Conservation (phyloP, 2,113 vertebrate species). For the Xiphorhynchus elegans region DNA sequence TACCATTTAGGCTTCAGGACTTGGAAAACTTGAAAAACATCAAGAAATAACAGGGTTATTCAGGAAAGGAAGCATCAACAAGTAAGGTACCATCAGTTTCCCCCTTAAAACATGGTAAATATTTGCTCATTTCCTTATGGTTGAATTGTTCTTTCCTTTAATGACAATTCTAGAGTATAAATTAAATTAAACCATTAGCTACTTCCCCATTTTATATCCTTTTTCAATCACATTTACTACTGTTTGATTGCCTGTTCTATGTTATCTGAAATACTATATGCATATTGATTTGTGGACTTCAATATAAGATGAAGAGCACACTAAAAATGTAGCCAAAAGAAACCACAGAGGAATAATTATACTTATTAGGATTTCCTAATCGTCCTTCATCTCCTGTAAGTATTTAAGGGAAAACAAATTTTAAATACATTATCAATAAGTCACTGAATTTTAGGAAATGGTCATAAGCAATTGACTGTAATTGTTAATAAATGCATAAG, state of each 20-base stretch:
- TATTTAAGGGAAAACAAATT: background rate
- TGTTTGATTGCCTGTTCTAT: background rate
- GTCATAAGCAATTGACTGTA: background rate
- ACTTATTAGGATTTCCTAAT: background rate
- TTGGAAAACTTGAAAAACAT: background rate
- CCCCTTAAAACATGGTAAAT: background rate
- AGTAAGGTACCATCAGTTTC: background rate
- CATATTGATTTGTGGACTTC: constrained; percentile 19
- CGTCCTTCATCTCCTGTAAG: background rate
- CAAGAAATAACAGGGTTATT: background rate
- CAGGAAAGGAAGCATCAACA: background rate
- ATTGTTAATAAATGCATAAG: background rate
- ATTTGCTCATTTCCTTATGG: background rate
- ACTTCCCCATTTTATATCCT: constrained; percentile 31
- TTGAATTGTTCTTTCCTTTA: background rate
- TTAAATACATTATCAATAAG: background rate
- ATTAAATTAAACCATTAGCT: constrained; percentile 42
- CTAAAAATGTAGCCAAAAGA: constrained; percentile 18
- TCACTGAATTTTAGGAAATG: background rate
- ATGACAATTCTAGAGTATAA: background rate
- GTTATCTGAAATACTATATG: constrained; percentile 27
- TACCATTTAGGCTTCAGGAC: background rate
- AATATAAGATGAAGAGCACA: constrained; percentile 3
- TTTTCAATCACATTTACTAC: constrained; percentile 36
- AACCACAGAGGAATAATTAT: constrained; percentile 10